phyloP scores from a whole-genome alignment of 2,113 vertebrate species.

The Limanda limanda region DNA sequence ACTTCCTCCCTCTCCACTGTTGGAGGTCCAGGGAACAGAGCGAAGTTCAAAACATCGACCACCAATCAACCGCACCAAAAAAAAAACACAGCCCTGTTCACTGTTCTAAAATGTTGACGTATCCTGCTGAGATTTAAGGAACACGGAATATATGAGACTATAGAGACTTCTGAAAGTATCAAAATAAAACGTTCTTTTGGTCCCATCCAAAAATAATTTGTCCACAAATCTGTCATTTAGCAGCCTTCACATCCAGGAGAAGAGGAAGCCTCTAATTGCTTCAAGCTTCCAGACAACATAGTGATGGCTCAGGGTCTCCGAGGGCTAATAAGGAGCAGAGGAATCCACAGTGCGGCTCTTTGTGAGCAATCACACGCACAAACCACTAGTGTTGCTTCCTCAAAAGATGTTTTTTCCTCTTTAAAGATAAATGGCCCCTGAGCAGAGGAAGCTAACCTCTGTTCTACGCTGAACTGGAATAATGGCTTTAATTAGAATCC shows the following conservation, averaged over 20 bases:
- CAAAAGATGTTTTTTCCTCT: conserved; percentile 41
- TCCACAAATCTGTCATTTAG: conserved; percentile 30
- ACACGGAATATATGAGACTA: too few species aligned
- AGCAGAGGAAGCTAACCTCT: conserved; percentile 45
- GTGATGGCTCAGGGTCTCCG: conserved; percentile 22
- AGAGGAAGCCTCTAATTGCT: conserved; percentile 39
- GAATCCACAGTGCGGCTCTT: conserved; percentile 39
- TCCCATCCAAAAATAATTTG: too few species aligned
- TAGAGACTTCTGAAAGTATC: too few species aligned
- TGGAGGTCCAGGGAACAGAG: too few species aligned
- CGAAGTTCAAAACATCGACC: too few species aligned
- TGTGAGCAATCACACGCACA: conserved; percentile 50
- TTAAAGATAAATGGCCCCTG: conserved; percentile 61
- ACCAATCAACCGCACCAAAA: too few species aligned
- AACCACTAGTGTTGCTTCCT: conserved; percentile 16
- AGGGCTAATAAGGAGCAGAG: conserved; percentile 44
- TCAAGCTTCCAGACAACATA: conserved; percentile 32
- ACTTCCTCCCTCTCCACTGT: too few species aligned
- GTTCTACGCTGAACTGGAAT: conserved; percentile 44
- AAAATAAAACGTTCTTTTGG: too few species aligned
- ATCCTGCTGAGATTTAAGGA: too few species aligned
- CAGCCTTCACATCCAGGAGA: neutral
- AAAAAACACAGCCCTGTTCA: neutral
- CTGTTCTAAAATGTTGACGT: too few species aligned
- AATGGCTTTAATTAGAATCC: conserved; percentile 72